Base-by-base conservation (phyloP, 2,113 vertebrate species). In the Aramus guarauna region DNA sequence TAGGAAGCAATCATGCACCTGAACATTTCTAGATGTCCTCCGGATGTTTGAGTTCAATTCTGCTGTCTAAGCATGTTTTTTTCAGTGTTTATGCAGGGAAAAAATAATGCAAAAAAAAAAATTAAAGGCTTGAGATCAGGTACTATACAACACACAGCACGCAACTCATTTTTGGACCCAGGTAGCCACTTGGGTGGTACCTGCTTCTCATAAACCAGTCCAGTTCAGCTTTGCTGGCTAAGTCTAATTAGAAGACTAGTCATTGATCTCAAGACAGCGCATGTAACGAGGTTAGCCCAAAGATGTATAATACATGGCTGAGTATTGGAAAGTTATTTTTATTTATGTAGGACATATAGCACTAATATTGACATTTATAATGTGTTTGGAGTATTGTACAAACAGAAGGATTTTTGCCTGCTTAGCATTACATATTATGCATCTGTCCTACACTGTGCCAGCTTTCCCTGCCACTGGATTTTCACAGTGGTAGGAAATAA, bases 401-500 rank as follows among this genome's bases (percentile, higher is more conserved):
- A 95, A 85, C 81, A 96, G 86, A 92, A 95, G 94, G 97, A 85
- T 88, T 95, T 96, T 45, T 92, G 37, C 73, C 96, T 94, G 87
- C 77, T 96, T 96, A 97, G 93, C 73, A 62, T 34, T 47, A 77
- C 78, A 60, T 9, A 92, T 66, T 81, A 55, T 32, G 73, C 88
- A 92, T 94, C 96, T 97, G 92, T 94, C 81, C 95, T 76, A 52
- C n/a, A 41, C 93, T 27, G 67, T 84, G 84, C 83, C 92, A 95
- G 94, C 81, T 92, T 96, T 75, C 85, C 83, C 86, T 84, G 83
- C 81, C 1, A 8, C 76, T 93, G 71, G 92, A 97, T 98, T 90
- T 97, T 80, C 94, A 93, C 88, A 81, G 89, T 81, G 71, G 41
- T 93, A 94, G 94, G 87, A 91, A 96, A 93, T 90, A 96, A 95